These are phyloP conservation scores for Drosophila vallismaia DNA, from an alignment of 2,888 invertebrate genomes.

Conservation along the genomic window DNA sequence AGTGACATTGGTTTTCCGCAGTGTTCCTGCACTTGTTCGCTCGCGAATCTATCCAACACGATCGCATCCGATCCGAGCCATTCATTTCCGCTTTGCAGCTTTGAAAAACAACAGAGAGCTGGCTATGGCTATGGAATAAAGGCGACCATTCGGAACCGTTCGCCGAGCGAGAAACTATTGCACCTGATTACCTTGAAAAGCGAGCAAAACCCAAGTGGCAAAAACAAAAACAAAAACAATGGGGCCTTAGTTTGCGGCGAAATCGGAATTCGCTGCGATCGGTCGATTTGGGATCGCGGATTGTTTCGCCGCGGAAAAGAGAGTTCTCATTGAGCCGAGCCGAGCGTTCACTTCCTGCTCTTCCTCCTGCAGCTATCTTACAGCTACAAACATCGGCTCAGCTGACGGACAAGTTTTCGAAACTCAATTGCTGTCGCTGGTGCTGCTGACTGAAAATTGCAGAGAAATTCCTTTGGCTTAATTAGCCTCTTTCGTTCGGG, in stretches of 20 bases:
- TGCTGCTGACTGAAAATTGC: conserved; percentile 66
- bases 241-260: conserved; percentile 59
- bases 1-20: not conserved
- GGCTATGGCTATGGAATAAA: conserved; percentile 28
- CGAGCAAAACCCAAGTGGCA: conserved; percentile 46
- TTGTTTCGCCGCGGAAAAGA: conserved; percentile 50
- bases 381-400: conserved; percentile 38
- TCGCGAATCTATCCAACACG: conserved; percentile 43
- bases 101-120: conserved; percentile 46
- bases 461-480: conserved; percentile 81
- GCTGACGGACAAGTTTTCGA: conserved; percentile 68
- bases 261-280: conserved; percentile 28
- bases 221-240: conserved; percentile 73
- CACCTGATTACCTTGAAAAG: conserved; percentile 78
- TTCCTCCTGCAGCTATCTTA: conserved; percentile 4
- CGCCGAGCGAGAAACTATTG: conserved; percentile 57
- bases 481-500: conserved; percentile 80
- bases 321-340: conserved; percentile 66
- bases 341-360: conserved; percentile 40
- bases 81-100: conserved; percentile 72
- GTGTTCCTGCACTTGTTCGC: conserved; percentile 66
- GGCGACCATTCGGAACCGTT: conserved; percentile 72
- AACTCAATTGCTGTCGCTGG: conserved; percentile 66
- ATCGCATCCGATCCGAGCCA: conserved; percentile 51
- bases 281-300: conserved; percentile 6